Conservation (phyloP, 1,140 invertebrate species). For the Bathynomus jamesi region DNA sequence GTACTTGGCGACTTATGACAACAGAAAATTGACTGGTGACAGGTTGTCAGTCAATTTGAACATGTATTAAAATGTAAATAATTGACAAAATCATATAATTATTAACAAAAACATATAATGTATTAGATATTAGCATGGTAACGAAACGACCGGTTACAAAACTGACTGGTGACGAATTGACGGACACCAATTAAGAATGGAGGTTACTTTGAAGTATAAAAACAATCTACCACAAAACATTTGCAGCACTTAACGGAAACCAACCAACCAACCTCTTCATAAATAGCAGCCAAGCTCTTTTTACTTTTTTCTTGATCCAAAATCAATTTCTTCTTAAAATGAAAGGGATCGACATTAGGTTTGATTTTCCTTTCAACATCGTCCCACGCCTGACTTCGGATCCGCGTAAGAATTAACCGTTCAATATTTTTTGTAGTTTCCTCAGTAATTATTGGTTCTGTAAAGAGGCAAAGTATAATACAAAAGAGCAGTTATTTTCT, state of each 20-base stretch:
- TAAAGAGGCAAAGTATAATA: conserved; percentile 22
- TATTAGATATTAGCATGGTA: no score
- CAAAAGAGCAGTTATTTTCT: not conserved
- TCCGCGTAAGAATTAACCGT: conserved; percentile 80
- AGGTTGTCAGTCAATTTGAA: no score
- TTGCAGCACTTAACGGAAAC: no score
- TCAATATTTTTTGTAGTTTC: conserved; percentile 78
- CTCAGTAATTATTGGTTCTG: conserved; percentile 81
- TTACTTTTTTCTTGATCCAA: conserved; percentile 95
- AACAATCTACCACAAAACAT: conserved; percentile 2
- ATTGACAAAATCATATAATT: conserved; percentile 3
- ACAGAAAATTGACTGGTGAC: no score
- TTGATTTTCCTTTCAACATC: conserved; percentile 88
- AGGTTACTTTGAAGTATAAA: not conserved
- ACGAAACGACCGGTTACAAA: no score
- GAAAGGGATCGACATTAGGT: conserved; percentile 67
- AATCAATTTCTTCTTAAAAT: conserved; percentile 83
- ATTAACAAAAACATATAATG: no score
- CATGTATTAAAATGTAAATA: no score
- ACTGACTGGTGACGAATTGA: no score
- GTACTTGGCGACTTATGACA: no score
- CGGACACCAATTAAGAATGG: no score
- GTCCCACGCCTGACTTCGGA: conserved; percentile 92
- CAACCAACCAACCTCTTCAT: conserved; percentile 63
- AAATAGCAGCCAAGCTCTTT: conserved; percentile 85